These are phyloP conservation scores for Oscheius myriophilus DNA, from an alignment of 2,888 invertebrate genomes.

Conservation along the genomic window DNA sequence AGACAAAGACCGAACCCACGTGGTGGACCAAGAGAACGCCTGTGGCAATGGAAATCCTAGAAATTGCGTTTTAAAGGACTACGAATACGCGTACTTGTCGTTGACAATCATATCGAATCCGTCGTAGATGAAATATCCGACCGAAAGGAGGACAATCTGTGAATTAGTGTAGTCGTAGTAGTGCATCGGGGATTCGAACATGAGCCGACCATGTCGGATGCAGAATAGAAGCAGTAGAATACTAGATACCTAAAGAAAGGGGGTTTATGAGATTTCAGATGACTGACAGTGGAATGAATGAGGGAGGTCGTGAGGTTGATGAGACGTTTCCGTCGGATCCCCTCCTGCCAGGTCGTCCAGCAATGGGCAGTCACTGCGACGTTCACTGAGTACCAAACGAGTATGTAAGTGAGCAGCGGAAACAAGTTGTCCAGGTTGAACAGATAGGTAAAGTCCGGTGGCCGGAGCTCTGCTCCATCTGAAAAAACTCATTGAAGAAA, in stretches of 20 bases:
- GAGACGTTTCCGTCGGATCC: constrained; percentile 49
- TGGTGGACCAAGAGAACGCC: constrained; percentile 55
- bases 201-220: constrained; percentile 42
- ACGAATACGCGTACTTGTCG: constrained; percentile 46
- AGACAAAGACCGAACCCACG: constrained; percentile 45
- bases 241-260: constrained; percentile 46
- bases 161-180: constrained; percentile 44
- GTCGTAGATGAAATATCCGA: constrained; percentile 57
- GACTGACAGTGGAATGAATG: constrained; percentile 52
- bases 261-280: neutral
- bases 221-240: constrained; percentile 44
- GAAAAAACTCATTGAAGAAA: constrained; percentile 13
- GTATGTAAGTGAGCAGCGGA: constrained; percentile 39
- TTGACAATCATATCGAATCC: constrained; percentile 47
- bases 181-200: constrained; percentile 52
- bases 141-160: constrained; percentile 46
- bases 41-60: constrained; percentile 51
- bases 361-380: constrained; percentile 35
- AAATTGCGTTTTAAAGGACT: constrained; percentile 8
- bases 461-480: constrained; percentile 43
- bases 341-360: constrained; percentile 50
- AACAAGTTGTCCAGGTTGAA: constrained; percentile 34
- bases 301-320: constrained; percentile 52
- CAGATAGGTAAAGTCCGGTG: constrained; percentile 36
- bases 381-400: constrained; percentile 36